Evolutionary conservation across 2,113 vertebrate genomes (phyloP).

Genomic region (Lutjanus erythropterus): DNA sequence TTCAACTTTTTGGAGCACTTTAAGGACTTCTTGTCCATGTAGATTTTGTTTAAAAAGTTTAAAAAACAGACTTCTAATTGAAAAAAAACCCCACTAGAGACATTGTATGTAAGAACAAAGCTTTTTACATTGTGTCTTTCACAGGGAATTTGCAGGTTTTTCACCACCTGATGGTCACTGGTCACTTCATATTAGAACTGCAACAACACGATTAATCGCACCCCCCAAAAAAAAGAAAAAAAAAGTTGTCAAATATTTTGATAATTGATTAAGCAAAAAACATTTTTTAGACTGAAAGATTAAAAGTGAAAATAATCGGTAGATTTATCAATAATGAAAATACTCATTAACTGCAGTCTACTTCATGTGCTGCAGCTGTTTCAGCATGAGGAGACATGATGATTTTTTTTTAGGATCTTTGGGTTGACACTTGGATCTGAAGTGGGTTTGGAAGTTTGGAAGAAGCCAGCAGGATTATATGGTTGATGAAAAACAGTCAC

Average conservation of each 20-base stretch:
- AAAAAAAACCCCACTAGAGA: not conserved
- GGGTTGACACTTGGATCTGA: not conserved
- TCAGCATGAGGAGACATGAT: not conserved
- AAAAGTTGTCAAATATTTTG: too few relatives aligned
- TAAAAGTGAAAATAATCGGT: too few relatives aligned
- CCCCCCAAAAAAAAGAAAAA: too few relatives aligned
- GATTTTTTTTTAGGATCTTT: not conserved
- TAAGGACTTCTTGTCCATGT: not conserved
- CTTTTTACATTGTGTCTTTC: not conserved
- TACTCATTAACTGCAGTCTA: too few relatives aligned
- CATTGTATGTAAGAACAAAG: not conserved
- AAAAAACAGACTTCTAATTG: not conserved
- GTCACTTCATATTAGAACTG: too few relatives aligned
- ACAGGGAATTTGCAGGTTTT: not conserved
- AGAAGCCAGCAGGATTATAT: not conserved
- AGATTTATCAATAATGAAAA: too few relatives aligned
- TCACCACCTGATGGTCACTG: not conserved
- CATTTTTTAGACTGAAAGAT: too few relatives aligned
- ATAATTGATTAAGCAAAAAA: too few relatives aligned
- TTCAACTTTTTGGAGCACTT: not conserved
- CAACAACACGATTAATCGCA: too few relatives aligned
- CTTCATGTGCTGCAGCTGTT: not conserved
- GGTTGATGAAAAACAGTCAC: constrained; percentile 21
- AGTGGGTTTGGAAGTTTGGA: not conserved
- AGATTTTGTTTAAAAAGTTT: not conserved